Conservation (phyloP, 1,140 invertebrate genomes). For the Drosophila ercepeae region DNA sequence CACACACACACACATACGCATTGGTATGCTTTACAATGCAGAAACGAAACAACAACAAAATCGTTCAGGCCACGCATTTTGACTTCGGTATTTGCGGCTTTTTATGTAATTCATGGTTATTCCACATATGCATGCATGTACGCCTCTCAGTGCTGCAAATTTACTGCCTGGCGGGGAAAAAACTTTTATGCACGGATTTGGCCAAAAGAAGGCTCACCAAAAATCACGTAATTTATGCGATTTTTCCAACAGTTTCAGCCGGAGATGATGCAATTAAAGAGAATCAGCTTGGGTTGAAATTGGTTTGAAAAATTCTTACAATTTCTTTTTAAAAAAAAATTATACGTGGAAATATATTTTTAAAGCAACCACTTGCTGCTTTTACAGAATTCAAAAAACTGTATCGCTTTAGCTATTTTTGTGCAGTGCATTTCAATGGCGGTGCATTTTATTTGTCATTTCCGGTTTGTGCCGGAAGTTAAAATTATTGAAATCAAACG, state of each 20-base stretch:
- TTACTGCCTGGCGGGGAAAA: conserved; percentile 43
- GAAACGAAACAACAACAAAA: conserved; percentile 14
- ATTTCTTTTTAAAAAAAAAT: no score
- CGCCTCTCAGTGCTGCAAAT: conserved; percentile 26
- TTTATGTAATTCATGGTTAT: conserved; percentile 82
- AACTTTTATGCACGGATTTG: conserved; percentile 62
- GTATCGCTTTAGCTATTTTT: not conserved
- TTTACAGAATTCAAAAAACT: no score
- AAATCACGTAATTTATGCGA: conserved; percentile 80
- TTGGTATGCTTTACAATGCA: conserved; percentile 56
- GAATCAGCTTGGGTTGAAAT: conserved; percentile 8
- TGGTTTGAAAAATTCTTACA: no score
- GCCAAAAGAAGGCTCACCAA: conserved; percentile 61
- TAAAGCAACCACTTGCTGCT: no score
- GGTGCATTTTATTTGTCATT: conserved; percentile 75
- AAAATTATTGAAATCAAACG: conserved; percentile 77
- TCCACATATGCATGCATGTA: conserved; percentile 39
- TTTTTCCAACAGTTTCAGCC: conserved; percentile 46
- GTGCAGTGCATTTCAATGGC: conserved; percentile 53
- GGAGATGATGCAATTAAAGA: conserved; percentile 61
- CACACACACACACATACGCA: conserved; percentile 14
- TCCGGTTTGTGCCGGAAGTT: conserved; percentile 76
- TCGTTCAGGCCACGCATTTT: conserved; percentile 74
- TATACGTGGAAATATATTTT: no score
- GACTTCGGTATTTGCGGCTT: conserved; percentile 82